Base-by-base conservation (phyloP, 2,888 invertebrate species). In the Norana najaformis region DNA sequence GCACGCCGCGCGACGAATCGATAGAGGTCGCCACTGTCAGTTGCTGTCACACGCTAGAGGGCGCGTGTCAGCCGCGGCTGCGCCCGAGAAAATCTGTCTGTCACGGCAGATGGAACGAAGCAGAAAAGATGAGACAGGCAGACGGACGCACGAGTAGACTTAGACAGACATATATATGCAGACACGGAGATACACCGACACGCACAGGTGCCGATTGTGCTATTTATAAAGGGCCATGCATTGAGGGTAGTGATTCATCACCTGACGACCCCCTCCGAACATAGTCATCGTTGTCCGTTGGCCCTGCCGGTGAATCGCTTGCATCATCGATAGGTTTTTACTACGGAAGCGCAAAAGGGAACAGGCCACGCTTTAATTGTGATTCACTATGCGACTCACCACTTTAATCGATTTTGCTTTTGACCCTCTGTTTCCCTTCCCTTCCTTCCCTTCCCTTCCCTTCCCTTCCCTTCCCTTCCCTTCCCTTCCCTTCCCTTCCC, bases 1-100 rank as follows among this genome's bases (percentile, higher is more conserved):
- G 69, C 69, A 69, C n/a, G 69, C 69, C 1, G n/a, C n/a, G n/a
- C 69, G 30, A n/a, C 11, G 69, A 69, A 69, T 69, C 69, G 69
- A 69, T 69, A 69, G 30, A 69, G 53, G 30, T 23, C 53, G 53
- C 30, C 69, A 69, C 69, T 16, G 30, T 69, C 69, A 6, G n/a
- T 69, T n/a, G 30, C 69, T 69, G 69, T 69, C 69, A 69, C n/a
- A n/a, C 69, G 69, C 69, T 69, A 69, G 69, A 69, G 69, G 69
- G 69, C n/a, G 8, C 69, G 69, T n/a, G 69, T 69, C 69, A 30
- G 3, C 69, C 13, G 69, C 30, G 69, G n/a, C 69, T 16, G 8
- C 69, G 6, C 69, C 69, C 14, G 69, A 69, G 69, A 69, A n/a
- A 69, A 69, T 69, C 69, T n/a, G 30, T 69, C 30, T 69, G 69